Conservation (phyloP, 2,797 vertebrate genomes). For the Halcyon leucocephala region DNA sequence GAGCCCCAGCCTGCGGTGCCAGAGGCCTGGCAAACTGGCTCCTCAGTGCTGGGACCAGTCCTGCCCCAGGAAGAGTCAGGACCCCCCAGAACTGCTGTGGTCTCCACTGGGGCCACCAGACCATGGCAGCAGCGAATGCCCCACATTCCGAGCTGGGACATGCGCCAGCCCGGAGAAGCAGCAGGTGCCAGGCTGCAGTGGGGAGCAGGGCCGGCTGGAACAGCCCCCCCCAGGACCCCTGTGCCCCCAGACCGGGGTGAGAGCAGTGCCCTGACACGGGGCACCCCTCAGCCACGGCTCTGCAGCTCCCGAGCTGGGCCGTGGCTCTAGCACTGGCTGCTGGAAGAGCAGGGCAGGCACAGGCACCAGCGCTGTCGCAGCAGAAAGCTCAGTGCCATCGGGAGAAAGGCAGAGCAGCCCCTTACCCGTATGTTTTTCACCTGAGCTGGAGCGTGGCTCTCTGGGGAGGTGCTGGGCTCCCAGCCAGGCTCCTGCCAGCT, state of each 20-base stretch:
- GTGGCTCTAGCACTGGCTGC: background rate
- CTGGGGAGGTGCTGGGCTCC: background rate
- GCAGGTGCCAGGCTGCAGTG: background rate
- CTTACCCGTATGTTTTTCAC: accelerated
- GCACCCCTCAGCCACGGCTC: accelerated
- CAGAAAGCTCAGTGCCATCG: background rate
- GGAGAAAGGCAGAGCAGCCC: background rate
- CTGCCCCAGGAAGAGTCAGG: background rate
- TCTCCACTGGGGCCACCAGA: background rate
- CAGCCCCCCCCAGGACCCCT: background rate
- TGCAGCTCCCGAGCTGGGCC: background rate
- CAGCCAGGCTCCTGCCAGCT: background rate
- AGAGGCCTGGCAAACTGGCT: background rate
- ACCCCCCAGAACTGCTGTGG: background rate
- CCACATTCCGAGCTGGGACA: background rate
- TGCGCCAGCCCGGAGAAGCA: too few species aligned
- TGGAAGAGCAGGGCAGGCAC: background rate
- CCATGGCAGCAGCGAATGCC: accelerated
- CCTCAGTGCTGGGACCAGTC: background rate
- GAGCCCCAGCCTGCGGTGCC: background rate
- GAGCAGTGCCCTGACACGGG: accelerated
- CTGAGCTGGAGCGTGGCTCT: accelerated
- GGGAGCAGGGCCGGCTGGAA: background rate
- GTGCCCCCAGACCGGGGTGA: too few species aligned
- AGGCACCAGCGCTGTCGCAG: accelerated